phyloP scores from a whole-genome alignment of 37 sponge, comb jelly and placozoan species.

The Spongilla lacustris region DNA sequence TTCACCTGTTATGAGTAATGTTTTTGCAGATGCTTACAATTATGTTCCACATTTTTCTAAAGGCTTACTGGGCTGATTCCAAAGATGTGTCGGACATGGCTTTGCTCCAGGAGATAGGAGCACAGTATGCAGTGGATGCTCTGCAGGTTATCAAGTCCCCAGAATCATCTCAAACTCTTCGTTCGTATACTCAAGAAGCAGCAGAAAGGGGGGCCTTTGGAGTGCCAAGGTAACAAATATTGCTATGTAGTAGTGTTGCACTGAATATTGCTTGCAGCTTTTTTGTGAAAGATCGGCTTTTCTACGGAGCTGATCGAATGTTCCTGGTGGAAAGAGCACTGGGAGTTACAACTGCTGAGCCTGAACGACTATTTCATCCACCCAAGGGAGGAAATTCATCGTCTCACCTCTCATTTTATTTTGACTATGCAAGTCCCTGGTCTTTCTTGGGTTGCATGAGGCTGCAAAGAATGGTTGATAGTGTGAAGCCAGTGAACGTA shows the following conservation, averaged over 20 bases:
- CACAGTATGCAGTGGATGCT: constrained; percentile 40
- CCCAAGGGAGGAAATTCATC: background rate
- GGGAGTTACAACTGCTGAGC: constrained; percentile 58
- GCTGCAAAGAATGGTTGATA: constrained; percentile 32
- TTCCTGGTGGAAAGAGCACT: constrained; percentile 72
- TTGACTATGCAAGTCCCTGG: constrained; percentile 92
- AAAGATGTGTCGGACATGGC: constrained; percentile 34
- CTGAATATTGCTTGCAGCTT: constrained; percentile 59
- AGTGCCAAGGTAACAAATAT: constrained; percentile 80
- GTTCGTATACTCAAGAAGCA: constrained; percentile 82
- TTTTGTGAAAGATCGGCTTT: constrained; percentile 70
- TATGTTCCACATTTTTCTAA: background rate
- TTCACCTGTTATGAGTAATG: no score
- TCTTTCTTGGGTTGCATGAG: constrained; percentile 66
- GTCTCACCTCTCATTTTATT: constrained; percentile 78
- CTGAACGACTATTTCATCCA: constrained; percentile 50
- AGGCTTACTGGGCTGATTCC: constrained; percentile 86
- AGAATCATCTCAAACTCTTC: constrained; percentile 48
- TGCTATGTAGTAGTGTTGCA: no score
- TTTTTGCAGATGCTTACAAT: background rate
- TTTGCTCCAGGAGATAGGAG: constrained; percentile 55
- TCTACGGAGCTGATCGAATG: constrained; percentile 87
- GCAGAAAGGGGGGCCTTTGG: constrained; percentile 87
- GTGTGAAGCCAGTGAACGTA: constrained; percentile 44
- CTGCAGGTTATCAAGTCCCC: constrained; percentile 10